These are phyloP conservation scores for Platycnemis pennipes DNA, from an alignment of 2,888 invertebrate genomes.

Conservation along the genomic window DNA sequence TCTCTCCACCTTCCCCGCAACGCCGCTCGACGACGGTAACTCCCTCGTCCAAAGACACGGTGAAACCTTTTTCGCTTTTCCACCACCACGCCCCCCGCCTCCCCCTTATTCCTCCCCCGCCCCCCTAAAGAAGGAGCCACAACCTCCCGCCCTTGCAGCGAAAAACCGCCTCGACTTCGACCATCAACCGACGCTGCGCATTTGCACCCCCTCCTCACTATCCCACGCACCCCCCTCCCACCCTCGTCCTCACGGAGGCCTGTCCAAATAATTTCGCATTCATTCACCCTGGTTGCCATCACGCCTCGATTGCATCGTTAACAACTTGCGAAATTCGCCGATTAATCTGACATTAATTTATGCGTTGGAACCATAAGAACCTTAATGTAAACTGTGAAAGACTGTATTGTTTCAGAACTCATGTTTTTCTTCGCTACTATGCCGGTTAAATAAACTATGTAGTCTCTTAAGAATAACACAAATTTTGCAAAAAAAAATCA, in stretches of 20 bases:
- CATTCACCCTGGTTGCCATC: neutral
- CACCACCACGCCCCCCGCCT: neutral
- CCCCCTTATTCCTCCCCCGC: neutral
- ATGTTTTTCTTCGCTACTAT: too few relatives aligned
- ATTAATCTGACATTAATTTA: neutral
- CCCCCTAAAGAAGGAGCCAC: neutral
- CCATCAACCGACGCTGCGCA: neutral
- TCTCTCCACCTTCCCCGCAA: neutral
- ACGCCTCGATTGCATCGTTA: conserved; percentile 3
- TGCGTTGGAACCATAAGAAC: too few relatives aligned
- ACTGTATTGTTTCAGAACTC: too few relatives aligned
- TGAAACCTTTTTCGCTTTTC: neutral
- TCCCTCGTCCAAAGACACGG: conserved; percentile 5
- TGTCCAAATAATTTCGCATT: neutral
- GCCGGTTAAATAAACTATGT: too few relatives aligned
- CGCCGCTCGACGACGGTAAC: neutral
- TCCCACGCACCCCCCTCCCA: neutral
- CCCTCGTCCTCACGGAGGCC: neutral
- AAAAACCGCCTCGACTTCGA: conserved; percentile 8
- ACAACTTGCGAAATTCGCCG: neutral
- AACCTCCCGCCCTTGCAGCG: neutral
- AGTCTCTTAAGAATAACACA: too few relatives aligned
- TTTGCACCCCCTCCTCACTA: neutral
- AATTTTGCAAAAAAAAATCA: too few relatives aligned
- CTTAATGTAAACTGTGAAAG: too few relatives aligned